Evolutionary conservation across 2,888 invertebrate genomes (phyloP).

Genomic region (Brachynemurus nebulosus): DNA sequence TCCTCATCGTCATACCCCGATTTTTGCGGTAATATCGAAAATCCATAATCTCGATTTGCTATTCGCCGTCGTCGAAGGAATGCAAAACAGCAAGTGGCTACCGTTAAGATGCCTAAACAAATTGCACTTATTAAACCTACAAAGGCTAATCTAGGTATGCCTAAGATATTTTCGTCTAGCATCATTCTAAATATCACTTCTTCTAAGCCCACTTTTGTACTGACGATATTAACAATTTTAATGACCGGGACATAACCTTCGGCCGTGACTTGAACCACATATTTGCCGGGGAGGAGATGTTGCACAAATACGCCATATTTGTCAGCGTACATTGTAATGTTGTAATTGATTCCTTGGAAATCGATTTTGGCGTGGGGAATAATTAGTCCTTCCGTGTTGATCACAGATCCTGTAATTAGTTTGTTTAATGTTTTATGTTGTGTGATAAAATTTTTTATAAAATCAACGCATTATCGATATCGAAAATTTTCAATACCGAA

Average conservation of each 20-base stretch:
- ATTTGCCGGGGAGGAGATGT: conserved; percentile 34
- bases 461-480: too few relatives aligned
- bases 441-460: too few relatives aligned
- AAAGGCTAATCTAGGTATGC: conserved; percentile 63
- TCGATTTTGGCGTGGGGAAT: too few relatives aligned
- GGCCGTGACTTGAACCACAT: conserved; percentile 40
- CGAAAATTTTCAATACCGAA: too few relatives aligned
- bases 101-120: conserved; percentile 37
- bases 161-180: conserved; percentile 51
- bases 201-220: conserved; percentile 33
- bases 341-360: conserved; percentile 26
- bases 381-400: too few relatives aligned
- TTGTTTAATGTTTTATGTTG: too few relatives aligned
- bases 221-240: conserved; percentile 29
- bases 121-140: conserved; percentile 56
- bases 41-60: conserved; percentile 37
- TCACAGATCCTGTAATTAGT: too few relatives aligned
- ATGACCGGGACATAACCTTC: conserved; percentile 44
- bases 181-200: conserved; percentile 53
- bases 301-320: conserved; percentile 35
- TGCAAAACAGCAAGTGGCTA: conserved; percentile 41
- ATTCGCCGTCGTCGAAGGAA: conserved; percentile 31
- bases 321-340: conserved; percentile 30
- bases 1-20: conserved; percentile 36
- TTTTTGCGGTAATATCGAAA: conserved; percentile 44